phyloP scores from a whole-genome alignment of 2,113 vertebrate species.

The Trogon melanurus region DNA sequence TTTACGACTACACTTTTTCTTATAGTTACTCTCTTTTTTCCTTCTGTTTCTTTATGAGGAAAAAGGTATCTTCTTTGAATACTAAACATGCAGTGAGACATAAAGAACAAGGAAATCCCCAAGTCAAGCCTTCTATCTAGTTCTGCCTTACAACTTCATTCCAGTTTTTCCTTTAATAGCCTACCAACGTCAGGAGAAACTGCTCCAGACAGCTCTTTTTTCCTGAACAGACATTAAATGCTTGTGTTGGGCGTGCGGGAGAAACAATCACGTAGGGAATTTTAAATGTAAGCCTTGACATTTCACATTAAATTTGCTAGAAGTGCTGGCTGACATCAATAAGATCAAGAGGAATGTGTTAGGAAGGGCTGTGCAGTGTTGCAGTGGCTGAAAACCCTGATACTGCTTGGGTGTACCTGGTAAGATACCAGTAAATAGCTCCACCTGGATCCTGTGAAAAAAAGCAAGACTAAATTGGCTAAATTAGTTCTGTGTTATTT shows the following conservation, averaged over 20 bases:
- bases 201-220: constrained; percentile 17
- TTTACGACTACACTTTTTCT: neutral
- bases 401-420: neutral
- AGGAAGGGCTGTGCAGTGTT: neutral
- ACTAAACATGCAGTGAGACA: neutral
- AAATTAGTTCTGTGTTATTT: neutral
- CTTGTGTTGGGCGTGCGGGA: neutral
- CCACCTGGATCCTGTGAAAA: too few relatives aligned
- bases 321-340: neutral
- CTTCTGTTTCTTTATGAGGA: neutral
- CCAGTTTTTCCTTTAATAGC: neutral
- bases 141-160: neutral
- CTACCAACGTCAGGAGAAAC: neutral
- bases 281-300: neutral
- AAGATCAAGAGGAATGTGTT: neutral
- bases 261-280: neutral
- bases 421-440: neutral
- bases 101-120: neutral
- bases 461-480: neutral
- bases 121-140: neutral
- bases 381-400: neutral
- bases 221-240: constrained; percentile 14
- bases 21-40: neutral
- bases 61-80: neutral
- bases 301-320: neutral